Evolutionary conservation across 1,140 invertebrate species (phyloP).

Genomic region (Calephelis nemesis): DNA sequence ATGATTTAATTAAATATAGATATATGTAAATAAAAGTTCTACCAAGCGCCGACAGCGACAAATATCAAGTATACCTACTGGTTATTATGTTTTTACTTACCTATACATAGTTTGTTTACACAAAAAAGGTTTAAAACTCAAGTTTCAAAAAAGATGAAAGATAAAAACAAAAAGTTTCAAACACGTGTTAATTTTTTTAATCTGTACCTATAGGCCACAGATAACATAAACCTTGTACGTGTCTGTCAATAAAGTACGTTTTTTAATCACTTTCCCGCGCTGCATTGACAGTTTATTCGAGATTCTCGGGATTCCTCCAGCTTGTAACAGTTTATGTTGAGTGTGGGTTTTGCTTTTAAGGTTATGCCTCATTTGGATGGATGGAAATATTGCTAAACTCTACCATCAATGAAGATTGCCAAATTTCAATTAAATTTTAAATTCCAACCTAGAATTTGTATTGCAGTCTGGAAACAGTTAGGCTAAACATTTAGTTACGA

Average conservation of each 20-base stretch:
- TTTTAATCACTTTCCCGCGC: slow-evolving; percentile 33
- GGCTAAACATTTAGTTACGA: too few species aligned
- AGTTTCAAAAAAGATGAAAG: background rate
- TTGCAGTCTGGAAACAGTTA: too few species aligned
- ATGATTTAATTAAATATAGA: too few species aligned
- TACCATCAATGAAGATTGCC: too few species aligned
- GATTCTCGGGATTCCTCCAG: slow-evolving; percentile 31
- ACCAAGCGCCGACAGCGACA: too few species aligned
- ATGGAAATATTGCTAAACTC: background rate
- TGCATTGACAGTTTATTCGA: slow-evolving; percentile 27
- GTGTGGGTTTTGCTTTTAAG: slow-evolving; percentile 8
- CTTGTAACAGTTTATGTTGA: slow-evolving; percentile 26
- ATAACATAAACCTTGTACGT: slow-evolving; percentile 6
- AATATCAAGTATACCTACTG: too few species aligned
- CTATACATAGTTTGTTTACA: background rate
- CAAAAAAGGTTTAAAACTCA: slow-evolving; percentile 2
- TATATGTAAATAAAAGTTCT: too few species aligned
- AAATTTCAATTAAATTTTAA: too few species aligned
- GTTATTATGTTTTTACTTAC: background rate
- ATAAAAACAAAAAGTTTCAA: background rate
- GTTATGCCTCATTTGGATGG: slow-evolving; percentile 3
- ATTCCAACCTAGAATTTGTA: too few species aligned
- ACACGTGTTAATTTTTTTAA: slow-evolving; percentile 17
- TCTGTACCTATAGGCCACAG: slow-evolving; percentile 8
- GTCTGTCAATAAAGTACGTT: slow-evolving; percentile 29